Evolutionary conservation across 1,140 invertebrate species (phyloP).

Genomic region (Drosophila tsacasi): DNA sequence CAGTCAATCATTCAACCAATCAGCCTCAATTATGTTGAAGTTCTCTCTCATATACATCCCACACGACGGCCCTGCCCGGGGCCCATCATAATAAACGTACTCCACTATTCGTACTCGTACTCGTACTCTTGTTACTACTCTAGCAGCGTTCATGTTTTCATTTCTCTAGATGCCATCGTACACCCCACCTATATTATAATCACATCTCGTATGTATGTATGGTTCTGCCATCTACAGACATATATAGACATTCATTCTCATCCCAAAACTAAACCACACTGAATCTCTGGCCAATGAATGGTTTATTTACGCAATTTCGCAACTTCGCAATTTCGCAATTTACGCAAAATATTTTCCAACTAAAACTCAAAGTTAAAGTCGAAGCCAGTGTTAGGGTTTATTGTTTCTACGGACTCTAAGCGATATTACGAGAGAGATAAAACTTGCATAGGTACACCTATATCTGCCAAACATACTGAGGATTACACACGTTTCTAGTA

Average conservation of each 20-base stretch:
- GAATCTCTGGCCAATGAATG: constrained; percentile 46
- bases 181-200: constrained; percentile 46
- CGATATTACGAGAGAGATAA: constrained; percentile 7
- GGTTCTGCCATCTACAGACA: constrained; percentile 61
- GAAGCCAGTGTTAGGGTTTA: neutral
- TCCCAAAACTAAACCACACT: constrained; percentile 40
- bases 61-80: constrained; percentile 32
- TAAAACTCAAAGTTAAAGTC: neutral
- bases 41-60: constrained; percentile 43
- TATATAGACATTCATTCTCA: constrained; percentile 51
- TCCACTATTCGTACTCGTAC: constrained; percentile 59
- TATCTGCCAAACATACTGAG: neutral
- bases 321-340: neutral
- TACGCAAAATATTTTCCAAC: constrained; percentile 27
- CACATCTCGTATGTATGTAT: constrained; percentile 49
- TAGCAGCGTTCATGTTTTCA: constrained; percentile 66
- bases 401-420: constrained; percentile 4
- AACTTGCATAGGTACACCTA: constrained; percentile 1
- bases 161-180: constrained; percentile 63
- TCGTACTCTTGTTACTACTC: constrained; percentile 52
- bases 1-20: constrained; percentile 40
- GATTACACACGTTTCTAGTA: constrained; percentile 1
- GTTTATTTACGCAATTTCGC: constrained; percentile 5
- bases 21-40: constrained; percentile 50
- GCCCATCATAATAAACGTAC: constrained; percentile 40